phyloP scores from a whole-genome alignment of 2,113 vertebrate genomes.

The Lamprotornis superbus region DNA sequence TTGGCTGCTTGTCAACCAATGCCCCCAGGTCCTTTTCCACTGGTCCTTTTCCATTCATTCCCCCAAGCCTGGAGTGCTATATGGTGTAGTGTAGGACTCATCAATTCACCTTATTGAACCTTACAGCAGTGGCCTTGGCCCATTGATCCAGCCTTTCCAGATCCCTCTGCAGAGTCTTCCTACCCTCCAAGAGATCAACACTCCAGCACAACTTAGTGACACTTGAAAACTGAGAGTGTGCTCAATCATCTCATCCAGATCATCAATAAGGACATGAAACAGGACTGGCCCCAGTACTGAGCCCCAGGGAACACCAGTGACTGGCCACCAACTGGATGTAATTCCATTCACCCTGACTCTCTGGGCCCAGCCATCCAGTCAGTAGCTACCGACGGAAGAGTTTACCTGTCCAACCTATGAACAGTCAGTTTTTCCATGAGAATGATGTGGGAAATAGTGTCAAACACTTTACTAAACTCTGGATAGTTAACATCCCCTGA shows the following conservation, averaged over 20 bases:
- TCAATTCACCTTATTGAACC: not conserved
- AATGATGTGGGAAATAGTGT: not conserved
- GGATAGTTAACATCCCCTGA: not conserved
- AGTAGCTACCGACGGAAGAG: not conserved
- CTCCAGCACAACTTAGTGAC: not conserved
- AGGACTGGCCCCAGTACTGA: not conserved
- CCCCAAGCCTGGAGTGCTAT: not conserved
- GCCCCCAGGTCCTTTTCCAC: not conserved
- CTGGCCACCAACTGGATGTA: not conserved
- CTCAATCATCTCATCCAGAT: rapidly evolving
- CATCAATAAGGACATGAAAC: not conserved
- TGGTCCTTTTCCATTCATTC: not conserved
- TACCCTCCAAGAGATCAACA: not conserved
- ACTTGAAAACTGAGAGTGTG: rapidly evolving
- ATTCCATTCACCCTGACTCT: not conserved
- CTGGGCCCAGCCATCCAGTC: not conserved
- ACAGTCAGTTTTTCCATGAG: not conserved
- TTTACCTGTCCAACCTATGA: not conserved
- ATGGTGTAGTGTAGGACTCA: not conserved
- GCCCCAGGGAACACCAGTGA: not conserved
- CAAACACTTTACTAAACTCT: not conserved
- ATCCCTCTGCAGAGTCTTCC: not conserved
- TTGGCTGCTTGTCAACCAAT: not conserved
- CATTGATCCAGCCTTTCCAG: not conserved
- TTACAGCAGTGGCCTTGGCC: not conserved